Conservation (phyloP, 2,113 vertebrate species). For the Prunella himalayana region DNA sequence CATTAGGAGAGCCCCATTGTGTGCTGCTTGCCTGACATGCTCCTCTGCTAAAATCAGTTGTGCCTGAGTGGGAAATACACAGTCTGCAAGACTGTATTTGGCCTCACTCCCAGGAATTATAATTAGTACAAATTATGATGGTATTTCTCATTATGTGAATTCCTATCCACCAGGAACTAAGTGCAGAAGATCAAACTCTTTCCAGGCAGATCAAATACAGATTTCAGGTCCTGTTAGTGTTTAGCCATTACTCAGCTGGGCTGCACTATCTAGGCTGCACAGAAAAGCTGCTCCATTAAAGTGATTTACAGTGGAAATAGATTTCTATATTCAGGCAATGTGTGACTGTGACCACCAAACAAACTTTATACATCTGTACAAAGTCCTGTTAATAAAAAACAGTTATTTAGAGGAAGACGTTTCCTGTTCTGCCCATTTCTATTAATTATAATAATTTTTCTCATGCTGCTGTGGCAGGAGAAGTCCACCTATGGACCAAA, state of each 20-base stretch:
- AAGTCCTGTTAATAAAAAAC: background rate
- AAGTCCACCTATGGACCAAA: background rate
- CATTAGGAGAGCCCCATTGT: background rate
- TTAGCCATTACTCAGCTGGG: background rate
- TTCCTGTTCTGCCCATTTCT: background rate
- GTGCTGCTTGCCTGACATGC: rapidly evolving
- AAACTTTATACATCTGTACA: background rate
- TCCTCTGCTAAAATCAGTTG: background rate
- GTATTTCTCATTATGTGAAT: background rate
- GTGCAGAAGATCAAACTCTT: background rate
- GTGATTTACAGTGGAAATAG: background rate
- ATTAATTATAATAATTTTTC: background rate
- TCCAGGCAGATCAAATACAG: background rate
- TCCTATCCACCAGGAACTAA: background rate
- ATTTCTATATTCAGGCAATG: background rate
- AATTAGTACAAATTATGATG: slow-evolving; percentile 11
- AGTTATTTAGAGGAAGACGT: background rate
- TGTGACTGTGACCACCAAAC: background rate
- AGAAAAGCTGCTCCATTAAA: background rate
- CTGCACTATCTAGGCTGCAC: background rate
- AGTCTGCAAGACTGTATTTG: background rate
- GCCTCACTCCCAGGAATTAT: background rate
- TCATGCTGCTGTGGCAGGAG: background rate
- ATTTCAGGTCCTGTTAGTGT: background rate
- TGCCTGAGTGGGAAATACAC: background rate